Conservation (phyloP, 2,888 invertebrate species). For the Aleiodes alternator region DNA sequence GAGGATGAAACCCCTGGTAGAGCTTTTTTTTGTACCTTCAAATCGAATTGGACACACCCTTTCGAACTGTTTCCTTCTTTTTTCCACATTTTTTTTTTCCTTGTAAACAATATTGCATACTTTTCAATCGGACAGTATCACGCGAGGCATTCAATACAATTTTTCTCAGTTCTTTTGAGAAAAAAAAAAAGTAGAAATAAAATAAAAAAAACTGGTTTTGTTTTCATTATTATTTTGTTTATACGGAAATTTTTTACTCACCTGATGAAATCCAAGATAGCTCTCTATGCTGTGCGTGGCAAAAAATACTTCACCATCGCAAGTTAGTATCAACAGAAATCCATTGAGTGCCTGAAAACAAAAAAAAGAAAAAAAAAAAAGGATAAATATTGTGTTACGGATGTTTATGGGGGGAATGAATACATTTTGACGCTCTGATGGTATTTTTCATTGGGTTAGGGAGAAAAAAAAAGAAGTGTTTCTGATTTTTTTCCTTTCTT, state of each 20-base stretch:
- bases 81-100: neutral
- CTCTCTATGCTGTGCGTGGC: slow-evolving; percentile 99
- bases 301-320: slow-evolving; percentile 99
- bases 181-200: neutral
- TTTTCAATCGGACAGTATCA: slow-evolving; percentile 27
- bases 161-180: slow-evolving; percentile 17
- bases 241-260: slow-evolving; percentile 75
- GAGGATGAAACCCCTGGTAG: neutral
- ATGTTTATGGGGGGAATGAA: too few species aligned
- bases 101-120: too few species aligned
- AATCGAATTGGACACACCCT: slow-evolving; percentile 43
- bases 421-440: neutral
- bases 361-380: slow-evolving; percentile 35
- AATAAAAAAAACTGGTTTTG: neutral
- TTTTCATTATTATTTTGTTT: neutral
- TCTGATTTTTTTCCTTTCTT: too few species aligned
- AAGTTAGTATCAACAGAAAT: slow-evolving; percentile 98
- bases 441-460: neutral
- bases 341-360: slow-evolving; percentile 95
- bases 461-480: too few species aligned
- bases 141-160: slow-evolving; percentile 29
- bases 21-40: neutral
- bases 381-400: neutral
- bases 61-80: slow-evolving; percentile 13
- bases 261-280: slow-evolving; percentile 99